phyloP scores from a whole-genome alignment of 1,140 invertebrate genomes.

The Scaptomyza pallida region DNA sequence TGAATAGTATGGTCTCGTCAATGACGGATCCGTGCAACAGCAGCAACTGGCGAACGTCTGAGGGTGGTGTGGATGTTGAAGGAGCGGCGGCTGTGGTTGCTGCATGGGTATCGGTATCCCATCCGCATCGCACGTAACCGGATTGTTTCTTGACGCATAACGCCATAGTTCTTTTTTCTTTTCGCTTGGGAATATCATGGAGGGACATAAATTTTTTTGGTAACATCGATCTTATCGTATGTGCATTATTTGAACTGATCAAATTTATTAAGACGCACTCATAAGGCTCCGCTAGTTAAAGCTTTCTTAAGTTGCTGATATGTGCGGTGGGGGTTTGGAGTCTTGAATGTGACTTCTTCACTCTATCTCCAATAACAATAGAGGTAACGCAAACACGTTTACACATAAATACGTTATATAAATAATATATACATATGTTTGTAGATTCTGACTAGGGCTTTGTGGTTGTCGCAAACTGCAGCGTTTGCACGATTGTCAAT shows the following conservation, averaged over 20 bases:
- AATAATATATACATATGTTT: conserved; percentile 11
- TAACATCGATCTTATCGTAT: conserved; percentile 84
- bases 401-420: conserved; percentile 12
- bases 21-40: conserved; percentile 44
- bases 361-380: background rate
- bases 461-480: too few relatives aligned
- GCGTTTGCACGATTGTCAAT: background rate
- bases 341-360: background rate
- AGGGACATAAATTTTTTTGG: conserved; percentile 84
- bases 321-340: conserved; percentile 30
- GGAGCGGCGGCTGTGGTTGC: conserved; percentile 74
- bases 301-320: conserved; percentile 37
- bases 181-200: conserved; percentile 83
- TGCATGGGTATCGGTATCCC: conserved; percentile 59
- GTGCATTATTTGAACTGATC: conserved; percentile 81
- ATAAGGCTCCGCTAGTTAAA: conserved; percentile 65
- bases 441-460: conserved; percentile 35
- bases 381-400: conserved; percentile 1
- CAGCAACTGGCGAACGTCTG: conserved; percentile 34
- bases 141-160: conserved; percentile 82
- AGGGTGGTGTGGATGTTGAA: conserved; percentile 74
- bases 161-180: conserved; percentile 83
- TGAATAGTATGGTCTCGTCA: conserved; percentile 58
- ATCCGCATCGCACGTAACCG: conserved; percentile 80
- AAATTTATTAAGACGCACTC: conserved; percentile 55